phyloP scores from a whole-genome alignment of 2,797 vertebrate genomes.

The Crypturellus tataupa region DNA sequence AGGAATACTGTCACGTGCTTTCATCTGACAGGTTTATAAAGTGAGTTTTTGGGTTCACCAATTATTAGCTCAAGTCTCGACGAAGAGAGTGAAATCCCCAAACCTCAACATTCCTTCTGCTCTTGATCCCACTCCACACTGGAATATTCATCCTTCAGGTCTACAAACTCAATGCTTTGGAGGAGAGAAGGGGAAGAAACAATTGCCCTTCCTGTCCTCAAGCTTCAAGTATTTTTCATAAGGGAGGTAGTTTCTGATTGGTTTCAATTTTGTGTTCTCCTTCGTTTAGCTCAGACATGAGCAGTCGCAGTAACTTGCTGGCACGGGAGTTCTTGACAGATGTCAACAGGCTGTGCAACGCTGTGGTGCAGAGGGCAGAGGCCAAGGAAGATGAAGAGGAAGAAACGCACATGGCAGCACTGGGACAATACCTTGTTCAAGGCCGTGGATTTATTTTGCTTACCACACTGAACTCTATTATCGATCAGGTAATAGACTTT shows the following conservation, averaged over 20 bases:
- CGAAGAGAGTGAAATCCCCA: not conserved
- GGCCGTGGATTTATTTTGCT: slow-evolving; percentile 94
- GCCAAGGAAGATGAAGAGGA: slow-evolving; percentile 91
- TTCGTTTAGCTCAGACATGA: slow-evolving; percentile 93
- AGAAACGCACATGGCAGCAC: slow-evolving; percentile 94
- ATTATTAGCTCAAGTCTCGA: not conserved
- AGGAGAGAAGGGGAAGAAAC: not conserved
- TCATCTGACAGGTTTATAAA: not conserved
- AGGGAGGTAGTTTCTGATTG: not conserved
- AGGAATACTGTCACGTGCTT: not conserved
- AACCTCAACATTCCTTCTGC: not conserved
- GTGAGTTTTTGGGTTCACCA: not conserved
- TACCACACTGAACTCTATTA: slow-evolving; percentile 91
- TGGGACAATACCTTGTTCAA: slow-evolving; percentile 95
- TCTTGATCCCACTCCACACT: not conserved
- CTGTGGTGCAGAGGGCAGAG: slow-evolving; percentile 91
- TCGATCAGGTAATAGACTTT: slow-evolving; percentile 90
- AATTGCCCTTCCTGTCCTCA: accelerated
- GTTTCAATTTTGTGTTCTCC: slow-evolving; percentile 24
- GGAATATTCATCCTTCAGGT: not conserved
- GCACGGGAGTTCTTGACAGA: slow-evolving; percentile 97
- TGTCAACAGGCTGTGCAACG: slow-evolving; percentile 96
- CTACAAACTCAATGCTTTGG: not conserved
- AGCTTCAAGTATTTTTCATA: not conserved
- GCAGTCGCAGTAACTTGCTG: slow-evolving; percentile 94